Evolutionary conservation across 1,140 invertebrate genomes (phyloP), one percentile per base, ranked within the genome.

Genomic region (Wiebesia pumilae): DNA sequence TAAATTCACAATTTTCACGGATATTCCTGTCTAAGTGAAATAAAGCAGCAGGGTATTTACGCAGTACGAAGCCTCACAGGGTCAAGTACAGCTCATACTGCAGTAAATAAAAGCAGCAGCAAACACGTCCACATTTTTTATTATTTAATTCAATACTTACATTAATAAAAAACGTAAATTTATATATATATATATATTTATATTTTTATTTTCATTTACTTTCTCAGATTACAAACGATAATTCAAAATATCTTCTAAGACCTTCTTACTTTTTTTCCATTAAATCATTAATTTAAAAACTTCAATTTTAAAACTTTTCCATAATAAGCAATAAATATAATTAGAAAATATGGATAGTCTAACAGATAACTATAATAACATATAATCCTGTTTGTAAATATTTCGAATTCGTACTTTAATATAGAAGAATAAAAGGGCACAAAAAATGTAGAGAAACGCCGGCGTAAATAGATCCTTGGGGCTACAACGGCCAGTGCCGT

Each of bases 391-490:
- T 27, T 62, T 62, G 1, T 10, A 62, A 27, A 62, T 62, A 62
- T 75, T 43, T 19, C 9, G 6, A 40, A 73, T 40, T 73, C 10
- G 21, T 4, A n/a, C 9, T 27, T 43, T 16, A 10, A 43, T n/a
- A 21, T 7, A 21, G 24, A 24, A 14, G 9, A 33, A 43, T 3
- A n/a, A 9, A 43, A 24, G 24, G 10, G 33, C 3, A 75, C 0
- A n/a, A 21, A 27, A 75, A 43, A 43, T n/a, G 33, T 75, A 19
- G 3, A 3, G 3, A n/a, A 43, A 43, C 4, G 24, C 24, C 16
- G 6, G 38, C 10, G 51, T 75, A 83, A 83, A 83, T 83, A 62
- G 47, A 62, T 71, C 35, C 69, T 35, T 30, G 71, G 65, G 38
- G 35, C 14, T n/a, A 33, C 30, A 35, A 24, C 30, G 40, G n/a